phyloP scores from a whole-genome alignment of 2,888 invertebrate species.

The Kuschelorhynchus macadamiae region DNA sequence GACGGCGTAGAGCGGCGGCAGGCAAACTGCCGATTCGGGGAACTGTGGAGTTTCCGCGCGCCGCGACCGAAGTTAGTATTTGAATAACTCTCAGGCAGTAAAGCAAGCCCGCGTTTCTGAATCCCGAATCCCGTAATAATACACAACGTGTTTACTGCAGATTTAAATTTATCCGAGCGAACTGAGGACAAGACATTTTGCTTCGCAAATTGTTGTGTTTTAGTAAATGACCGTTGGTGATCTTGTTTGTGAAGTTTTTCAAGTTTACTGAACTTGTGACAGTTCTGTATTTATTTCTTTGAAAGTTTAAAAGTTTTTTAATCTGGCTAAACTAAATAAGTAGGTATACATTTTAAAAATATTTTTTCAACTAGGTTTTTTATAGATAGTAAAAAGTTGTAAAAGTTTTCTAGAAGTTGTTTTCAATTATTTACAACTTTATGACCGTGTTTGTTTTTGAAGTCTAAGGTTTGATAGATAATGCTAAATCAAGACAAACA shows the following conservation, averaged over 20 bases:
- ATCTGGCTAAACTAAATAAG: conserved; percentile 44
- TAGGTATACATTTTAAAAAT: conserved; percentile 15
- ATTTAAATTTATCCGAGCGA: conserved; percentile 29
- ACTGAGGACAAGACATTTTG: conserved; percentile 2
- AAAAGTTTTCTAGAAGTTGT: too few species aligned
- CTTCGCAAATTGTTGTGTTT: conserved; percentile 21
- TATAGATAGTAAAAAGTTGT: too few species aligned
- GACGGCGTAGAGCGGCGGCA: conserved; percentile 32
- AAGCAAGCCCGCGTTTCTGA: conserved; percentile 28
- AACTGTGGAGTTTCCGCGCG: conserved; percentile 40
- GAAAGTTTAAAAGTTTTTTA: conserved; percentile 13
- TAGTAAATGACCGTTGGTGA: conserved; percentile 9
- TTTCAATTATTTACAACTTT: too few species aligned
- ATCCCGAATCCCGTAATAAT: conserved; percentile 11
- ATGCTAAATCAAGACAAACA: too few species aligned
- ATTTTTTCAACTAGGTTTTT: neutral
- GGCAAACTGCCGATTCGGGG: conserved; percentile 40
- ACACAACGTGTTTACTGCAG: conserved; percentile 40
- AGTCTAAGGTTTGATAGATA: too few species aligned
- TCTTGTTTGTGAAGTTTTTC: conserved; percentile 1
- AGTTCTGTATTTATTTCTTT: conserved; percentile 14
- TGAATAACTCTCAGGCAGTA: conserved; percentile 37
- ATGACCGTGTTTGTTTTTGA: too few species aligned
- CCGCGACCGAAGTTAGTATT: conserved; percentile 41
- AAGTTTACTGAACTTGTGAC: conserved; percentile 18